These are phyloP conservation scores for Leptodirus hochenwartii DNA, from an alignment of 2,888 invertebrate genomes.

Conservation along the genomic window DNA sequence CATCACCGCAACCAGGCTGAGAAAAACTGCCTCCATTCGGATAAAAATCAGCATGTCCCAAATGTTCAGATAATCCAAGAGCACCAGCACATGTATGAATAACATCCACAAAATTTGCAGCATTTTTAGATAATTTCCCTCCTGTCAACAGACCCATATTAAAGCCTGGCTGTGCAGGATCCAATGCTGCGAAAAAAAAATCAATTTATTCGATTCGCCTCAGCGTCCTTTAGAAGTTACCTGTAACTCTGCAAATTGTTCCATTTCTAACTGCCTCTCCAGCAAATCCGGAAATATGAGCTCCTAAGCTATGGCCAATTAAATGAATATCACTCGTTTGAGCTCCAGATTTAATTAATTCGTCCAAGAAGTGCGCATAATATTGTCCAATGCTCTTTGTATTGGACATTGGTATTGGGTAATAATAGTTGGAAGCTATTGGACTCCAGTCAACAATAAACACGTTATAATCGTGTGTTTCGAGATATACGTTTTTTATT, in stretches of 20 bases:
- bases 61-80: slow-evolving; percentile 37
- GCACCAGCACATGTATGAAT: slow-evolving; percentile 54
- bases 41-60: slow-evolving; percentile 58
- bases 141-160: slow-evolving; percentile 23
- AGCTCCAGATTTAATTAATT: slow-evolving; percentile 21
- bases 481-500: slow-evolving; percentile 30
- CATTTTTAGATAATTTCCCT: slow-evolving; percentile 38
- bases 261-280: slow-evolving; percentile 24
- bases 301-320: slow-evolving; percentile 41
- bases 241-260: slow-evolving; percentile 38
- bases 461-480: slow-evolving; percentile 31
- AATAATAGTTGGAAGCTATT: slow-evolving; percentile 18
- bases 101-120: slow-evolving; percentile 56
- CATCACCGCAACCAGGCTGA: slow-evolving; percentile 19
- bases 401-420: slow-evolving; percentile 19
- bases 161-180: slow-evolving; percentile 51
- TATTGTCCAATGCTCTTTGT: slow-evolving; percentile 33
- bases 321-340: slow-evolving; percentile 29
- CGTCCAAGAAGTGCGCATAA: slow-evolving; percentile 26
- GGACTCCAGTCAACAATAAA: slow-evolving; percentile 21
- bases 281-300: slow-evolving; percentile 31
- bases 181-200: slow-evolving; percentile 26
- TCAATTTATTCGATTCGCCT: slow-evolving; percentile 8
- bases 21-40: slow-evolving; percentile 48
- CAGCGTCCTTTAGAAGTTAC: too few relatives aligned